Base-by-base conservation (phyloP, 2,888 invertebrate species). In the Ecdyonurus torrentis region DNA sequence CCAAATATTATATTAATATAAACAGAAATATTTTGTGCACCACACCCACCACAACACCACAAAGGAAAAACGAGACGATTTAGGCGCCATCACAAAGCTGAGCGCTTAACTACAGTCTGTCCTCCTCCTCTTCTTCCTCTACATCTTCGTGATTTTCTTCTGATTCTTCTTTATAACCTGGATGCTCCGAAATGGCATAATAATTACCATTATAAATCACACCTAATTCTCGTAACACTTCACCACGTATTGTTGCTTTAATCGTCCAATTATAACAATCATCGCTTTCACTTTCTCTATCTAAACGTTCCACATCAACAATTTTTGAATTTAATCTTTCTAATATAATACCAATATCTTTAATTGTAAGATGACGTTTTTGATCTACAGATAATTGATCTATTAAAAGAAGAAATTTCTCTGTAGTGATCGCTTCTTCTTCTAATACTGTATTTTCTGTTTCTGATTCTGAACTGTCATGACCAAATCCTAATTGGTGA, bases 261-360 rank as follows among this genome's bases (percentile, higher is more conserved):
- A 94, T 94, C 76, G 93, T 93, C 94, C 94, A 94, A 77, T 93
- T 92, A 81, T 91, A 91, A 74, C 91, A 91, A 76, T 93, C 92
- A 76, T 91, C 91, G 75, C 90, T 90, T 76, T 93, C 93, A 70
- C 88, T 89, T 75, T 94, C 93, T 65, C 94, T 83, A 75, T 93
- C 92, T 69, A 94, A 79, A 69, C 91, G 83, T 78, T 94, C 93
- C 69, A 94, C 93, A 78, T 94, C 94, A 67, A 94, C 81, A 70
- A 94, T 94, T 78, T 93, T 94, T 66, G 92, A 91, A 76, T 87
- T 91, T 71, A 94, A 83, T 70, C 93, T 81, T 76, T 94, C 94
- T 70, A 94, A 81, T 72, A 94, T 94, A 74, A 94, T 91, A 68
- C 94, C 94, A 76, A 94, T 93, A 76, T 94, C 94, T 77, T 93